A percentile compares a stretch with the other conserved stretches of the same genome.
Evolutionary conservation across 1,140 invertebrate species (phyloP).

Genomic region (Zophobas morio): DNA sequence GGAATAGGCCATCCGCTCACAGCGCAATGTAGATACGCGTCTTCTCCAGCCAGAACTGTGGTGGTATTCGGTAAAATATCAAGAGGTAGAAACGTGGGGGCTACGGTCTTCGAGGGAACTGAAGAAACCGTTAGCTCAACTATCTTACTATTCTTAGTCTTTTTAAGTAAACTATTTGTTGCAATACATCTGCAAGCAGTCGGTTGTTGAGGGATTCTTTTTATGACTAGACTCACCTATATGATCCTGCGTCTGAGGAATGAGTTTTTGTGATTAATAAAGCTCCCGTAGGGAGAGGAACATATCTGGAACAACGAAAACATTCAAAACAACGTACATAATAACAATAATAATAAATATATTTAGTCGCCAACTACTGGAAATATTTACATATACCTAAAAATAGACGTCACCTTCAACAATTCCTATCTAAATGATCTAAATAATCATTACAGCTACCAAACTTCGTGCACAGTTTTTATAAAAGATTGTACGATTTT

Average conservation of each 20-base stretch:
- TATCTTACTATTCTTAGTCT: conserved; percentile 58
- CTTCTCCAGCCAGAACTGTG: conserved; percentile 57
- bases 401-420: too few species aligned
- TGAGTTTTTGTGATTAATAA: conserved; percentile 63
- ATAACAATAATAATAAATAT: too few species aligned
- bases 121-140: conserved; percentile 55
- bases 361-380: too few species aligned
- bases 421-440: too few species aligned
- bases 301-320: conserved; percentile 61
- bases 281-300: conserved; percentile 65
- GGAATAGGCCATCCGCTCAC: conserved; percentile 63
- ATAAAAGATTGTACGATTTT: too few species aligned
- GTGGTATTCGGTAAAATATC: conserved; percentile 54
- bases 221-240: conserved; percentile 57
- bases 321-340: too few species aligned
- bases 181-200: conserved; percentile 61
- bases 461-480: too few species aligned
- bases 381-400: too few species aligned
- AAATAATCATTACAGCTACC: too few species aligned
- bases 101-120: conserved; percentile 17
- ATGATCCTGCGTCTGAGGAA: conserved; percentile 61
- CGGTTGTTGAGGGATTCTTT: background rate
- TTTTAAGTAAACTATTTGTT: conserved; percentile 62
- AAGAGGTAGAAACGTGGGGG: conserved; percentile 59
- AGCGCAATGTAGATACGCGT: conserved; percentile 59